Base-by-base conservation (phyloP, 2,888 invertebrate genomes). In the Hirtodrosophila cameraria region DNA sequence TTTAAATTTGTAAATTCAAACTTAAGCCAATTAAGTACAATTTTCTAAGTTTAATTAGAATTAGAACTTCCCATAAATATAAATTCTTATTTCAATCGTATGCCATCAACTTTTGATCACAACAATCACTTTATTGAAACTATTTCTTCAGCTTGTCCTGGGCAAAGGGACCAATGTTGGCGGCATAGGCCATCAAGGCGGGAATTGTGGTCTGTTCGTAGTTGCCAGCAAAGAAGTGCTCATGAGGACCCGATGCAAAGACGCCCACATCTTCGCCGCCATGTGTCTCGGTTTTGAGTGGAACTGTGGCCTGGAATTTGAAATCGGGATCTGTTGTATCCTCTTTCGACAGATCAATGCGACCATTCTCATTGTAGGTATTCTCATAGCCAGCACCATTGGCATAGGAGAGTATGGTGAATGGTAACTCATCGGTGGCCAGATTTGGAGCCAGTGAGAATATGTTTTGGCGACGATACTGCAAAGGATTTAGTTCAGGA, bases 181-280 rank as follows among this genome's bases (percentile, higher is more conserved):
- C 92, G 0, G 95, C 95, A 74, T 92, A 95, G 0, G 93, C 94
- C 84, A 95, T 93, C 3, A 94, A 93, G 66, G 96, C 94, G 0
- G 96, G 95, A 38, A 97, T 94, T 79, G 92, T 94, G 86, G 93
- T 94, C 89, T 97, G 95, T 75, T 97, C 96, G 76, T 94, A 94
- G 46, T 93, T 94, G 2, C 96, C 96, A 0, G 93, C 93, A 86
- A 97, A 95, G 0, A 96, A 91, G 86, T 96, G 96, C 0, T 95
- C 92, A 93, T 94, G 94, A 1, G 96, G 96, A 35, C 94, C 97
- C 0, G 91, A 92, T 0, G 96, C 96, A 89, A 94, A 96, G 0
- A 96, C 93, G 0, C 93, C 94, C 0, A 96, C 96, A 87, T 96
- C 96, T 68, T 96, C 96, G 0, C 94, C 95, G 0, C 94, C 95